A percentile compares a stretch with the other conserved stretches of the same genome.
These are phyloP conservation scores for Temnothorax longispinosus DNA, from an alignment of 1,140 invertebrate species.

Conservation along the genomic window DNA sequence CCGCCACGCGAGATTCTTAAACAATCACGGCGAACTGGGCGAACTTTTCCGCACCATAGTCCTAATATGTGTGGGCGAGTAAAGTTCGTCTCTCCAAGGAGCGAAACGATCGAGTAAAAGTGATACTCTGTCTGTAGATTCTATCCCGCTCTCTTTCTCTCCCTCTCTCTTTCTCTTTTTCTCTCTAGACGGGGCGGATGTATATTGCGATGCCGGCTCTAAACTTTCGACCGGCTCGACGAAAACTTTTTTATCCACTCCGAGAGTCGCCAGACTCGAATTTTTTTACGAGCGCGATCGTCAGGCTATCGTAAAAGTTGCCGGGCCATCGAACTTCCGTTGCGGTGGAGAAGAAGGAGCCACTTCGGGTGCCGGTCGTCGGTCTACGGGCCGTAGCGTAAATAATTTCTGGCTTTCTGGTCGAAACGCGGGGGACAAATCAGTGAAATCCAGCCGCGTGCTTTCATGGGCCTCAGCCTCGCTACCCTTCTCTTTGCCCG, in stretches of 20 bases:
- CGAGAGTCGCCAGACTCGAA: constrained; percentile 33
- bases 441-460: constrained; percentile 48
- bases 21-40: constrained; percentile 26
- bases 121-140: background rate
- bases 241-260: constrained; percentile 58
- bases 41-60: background rate
- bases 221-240: constrained; percentile 43
- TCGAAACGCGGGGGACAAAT: constrained; percentile 64
- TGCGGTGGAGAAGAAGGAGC: constrained; percentile 5
- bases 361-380: background rate
- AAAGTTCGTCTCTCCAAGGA: constrained; percentile 45
- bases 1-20: background rate
- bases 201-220: constrained; percentile 30
- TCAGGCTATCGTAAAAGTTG: constrained; percentile 44
- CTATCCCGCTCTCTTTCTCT: background rate
- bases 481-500: constrained; percentile 10
- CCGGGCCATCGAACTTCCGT: constrained; percentile 32
- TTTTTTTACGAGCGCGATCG: constrained; percentile 54
- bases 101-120: constrained; percentile 34
- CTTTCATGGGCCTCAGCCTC: background rate
- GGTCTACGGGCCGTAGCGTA: background rate
- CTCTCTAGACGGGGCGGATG: background rate
- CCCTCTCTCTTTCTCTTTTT: background rate
- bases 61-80: background rate
- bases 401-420: constrained; percentile 41